Percentiles rank a stretch among this genome's conserved stretches.
phyloP scores from a whole-genome alignment of 1,140 invertebrate genomes.

The Pristionchus pacificus region DNA sequence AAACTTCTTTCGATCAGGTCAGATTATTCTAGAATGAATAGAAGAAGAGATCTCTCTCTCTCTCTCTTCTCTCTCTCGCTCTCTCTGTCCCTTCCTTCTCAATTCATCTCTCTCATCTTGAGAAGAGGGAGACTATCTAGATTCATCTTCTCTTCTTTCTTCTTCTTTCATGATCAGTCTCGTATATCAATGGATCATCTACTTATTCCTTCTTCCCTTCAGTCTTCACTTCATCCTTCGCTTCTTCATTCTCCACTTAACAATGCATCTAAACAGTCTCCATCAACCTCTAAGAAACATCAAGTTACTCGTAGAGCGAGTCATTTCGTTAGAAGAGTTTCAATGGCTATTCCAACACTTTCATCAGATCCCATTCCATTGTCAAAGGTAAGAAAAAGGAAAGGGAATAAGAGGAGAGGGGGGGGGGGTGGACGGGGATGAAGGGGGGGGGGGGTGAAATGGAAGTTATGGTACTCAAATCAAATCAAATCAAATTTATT shows the following conservation, averaged over 20 bases:
- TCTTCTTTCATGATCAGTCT: too few relatives aligned
- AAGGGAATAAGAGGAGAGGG: too few relatives aligned
- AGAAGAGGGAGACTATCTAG: too few relatives aligned
- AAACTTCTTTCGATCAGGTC: background rate
- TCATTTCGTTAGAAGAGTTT: constrained; percentile 45
- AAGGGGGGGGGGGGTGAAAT: background rate
- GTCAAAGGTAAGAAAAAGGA: constrained; percentile 27
- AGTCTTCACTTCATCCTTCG: background rate
- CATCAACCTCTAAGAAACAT: constrained; percentile 9
- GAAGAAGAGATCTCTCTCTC: background rate
- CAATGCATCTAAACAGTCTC: constrained; percentile 11
- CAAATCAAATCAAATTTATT: too few relatives aligned
- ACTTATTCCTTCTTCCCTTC: background rate
- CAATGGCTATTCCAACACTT: constrained; percentile 47
- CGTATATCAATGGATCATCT: too few relatives aligned
- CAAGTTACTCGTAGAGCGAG: constrained; percentile 35
- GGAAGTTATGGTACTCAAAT: background rate
- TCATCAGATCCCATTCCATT: constrained; percentile 44
- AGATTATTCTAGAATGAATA: background rate
- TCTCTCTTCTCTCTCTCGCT: background rate
- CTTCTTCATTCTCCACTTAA: background rate
- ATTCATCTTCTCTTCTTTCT: too few relatives aligned
- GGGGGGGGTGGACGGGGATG: too few relatives aligned
- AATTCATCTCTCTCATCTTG: background rate
- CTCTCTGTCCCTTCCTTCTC: background rate